Evolutionary conservation across 2,113 vertebrate genomes (phyloP), one percentile per base, ranked within the genome.

Genomic region (Myrmophylax atrothorax): DNA sequence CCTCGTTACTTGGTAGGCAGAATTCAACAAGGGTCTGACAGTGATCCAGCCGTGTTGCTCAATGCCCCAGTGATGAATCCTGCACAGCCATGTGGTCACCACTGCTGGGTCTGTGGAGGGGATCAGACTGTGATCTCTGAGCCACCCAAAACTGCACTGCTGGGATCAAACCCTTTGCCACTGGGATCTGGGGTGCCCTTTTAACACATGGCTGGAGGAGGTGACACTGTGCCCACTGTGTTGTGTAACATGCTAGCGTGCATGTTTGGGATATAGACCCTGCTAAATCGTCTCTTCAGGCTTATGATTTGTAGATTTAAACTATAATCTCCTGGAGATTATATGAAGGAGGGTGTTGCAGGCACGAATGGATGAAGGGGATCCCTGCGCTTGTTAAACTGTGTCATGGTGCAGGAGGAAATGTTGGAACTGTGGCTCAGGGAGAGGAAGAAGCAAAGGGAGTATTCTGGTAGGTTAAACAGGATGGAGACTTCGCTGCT

Each of bases 21-120:
- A 68, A 55, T 20, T 53, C 66, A 67, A 25, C 4, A 1, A 29
- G 40, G 47, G 16, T 60, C 73, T 59, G 42, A 26, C 29, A 23
- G 12, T 14, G 52, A 59, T 52, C 46, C 3, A 0, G 31, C 22
- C 0, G 0, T 3, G 7, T 73, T 75, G 49, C 58, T 72, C 0
- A 0, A n/a, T 75, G 76, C 35, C 0, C 3, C 37, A 18, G 5
- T 1, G 46, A 37, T 3, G 25, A 31, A 5, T 56, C 22, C 55
- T 63, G 46, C 73, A 74, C 37, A 37, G 59, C 59, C 26, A 5
- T 0, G 4, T 3, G 0, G 33, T 74, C 6, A 3, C 25, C 12
- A 8, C 80, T 58, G 60, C 33, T 20, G 73, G 4, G 14, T 75
- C 60, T 59, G 20, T 2, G 2, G 6, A 70, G 35, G 31, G 59